Evolutionary conservation across 2,797 vertebrate species (phyloP).

Genomic region (Loriculus beryllinus): DNA sequence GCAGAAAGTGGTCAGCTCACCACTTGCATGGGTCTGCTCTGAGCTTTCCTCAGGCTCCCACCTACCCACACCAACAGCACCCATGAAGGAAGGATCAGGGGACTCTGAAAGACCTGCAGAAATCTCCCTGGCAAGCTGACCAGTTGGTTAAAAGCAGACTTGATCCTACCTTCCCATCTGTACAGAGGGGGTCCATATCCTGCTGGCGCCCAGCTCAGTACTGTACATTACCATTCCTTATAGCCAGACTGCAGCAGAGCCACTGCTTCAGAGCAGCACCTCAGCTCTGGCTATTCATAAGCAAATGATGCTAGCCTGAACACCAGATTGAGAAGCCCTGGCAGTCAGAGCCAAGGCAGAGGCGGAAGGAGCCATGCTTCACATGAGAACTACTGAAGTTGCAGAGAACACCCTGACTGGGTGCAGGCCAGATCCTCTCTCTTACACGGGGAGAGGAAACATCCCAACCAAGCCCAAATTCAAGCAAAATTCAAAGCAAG

Average conservation of each 20-base stretch:
- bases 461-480: background rate
- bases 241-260: constrained; percentile 17
- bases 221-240: constrained; percentile 48
- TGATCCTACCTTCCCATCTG: constrained; percentile 70
- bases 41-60: background rate
- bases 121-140: background rate
- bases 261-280: constrained; percentile 32
- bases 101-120: background rate
- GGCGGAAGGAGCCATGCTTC: background rate
- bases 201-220: constrained; percentile 43
- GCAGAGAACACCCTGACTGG: constrained; percentile 33
- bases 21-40: background rate
- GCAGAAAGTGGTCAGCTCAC: background rate
- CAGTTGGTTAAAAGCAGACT: background rate
- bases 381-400: constrained; percentile 60
- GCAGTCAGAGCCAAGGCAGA: constrained; percentile 47
- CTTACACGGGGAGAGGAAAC: background rate
- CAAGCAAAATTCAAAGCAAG: background rate
- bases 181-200: constrained; percentile 44
- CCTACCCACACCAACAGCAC: background rate
- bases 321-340: constrained; percentile 74
- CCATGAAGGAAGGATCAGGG: background rate
- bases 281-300: constrained; percentile 72
- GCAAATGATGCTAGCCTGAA: constrained; percentile 71
- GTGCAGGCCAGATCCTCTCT: constrained; percentile 34